Evolutionary conservation across 2,797 vertebrate species (phyloP).

Genomic region (Propithecus deckenii): DNA sequence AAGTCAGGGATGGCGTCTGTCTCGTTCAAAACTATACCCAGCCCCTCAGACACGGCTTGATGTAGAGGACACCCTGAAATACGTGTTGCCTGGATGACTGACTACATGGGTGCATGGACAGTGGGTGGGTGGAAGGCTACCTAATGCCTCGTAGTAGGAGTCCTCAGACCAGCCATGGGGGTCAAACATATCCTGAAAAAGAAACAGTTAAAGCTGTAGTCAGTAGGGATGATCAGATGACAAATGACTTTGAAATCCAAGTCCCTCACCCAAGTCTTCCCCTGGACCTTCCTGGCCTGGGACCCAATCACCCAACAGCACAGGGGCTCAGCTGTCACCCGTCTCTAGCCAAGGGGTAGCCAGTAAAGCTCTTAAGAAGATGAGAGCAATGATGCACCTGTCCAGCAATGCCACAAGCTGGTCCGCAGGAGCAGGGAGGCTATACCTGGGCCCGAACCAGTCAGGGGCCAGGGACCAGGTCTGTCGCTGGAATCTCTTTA

Average conservation of each 20-base stretch:
- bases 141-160: slow-evolving; percentile 96
- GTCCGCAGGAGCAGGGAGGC: fast-evolving
- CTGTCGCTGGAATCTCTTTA: neutral
- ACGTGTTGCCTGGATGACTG: neutral
- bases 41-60: neutral
- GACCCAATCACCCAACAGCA: neutral
- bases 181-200: slow-evolving; percentile 95
- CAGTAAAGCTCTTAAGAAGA: neutral
- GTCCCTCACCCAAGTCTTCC: neutral
- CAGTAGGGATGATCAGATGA: neutral
- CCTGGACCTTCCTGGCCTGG: neutral
- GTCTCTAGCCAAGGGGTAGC: neutral
- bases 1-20: neutral
- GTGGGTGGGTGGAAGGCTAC: slow-evolving; percentile 70
- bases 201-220: neutral
- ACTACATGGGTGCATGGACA: neutral
- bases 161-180: slow-evolving; percentile 99
- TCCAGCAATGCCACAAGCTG: neutral
- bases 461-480: neutral
- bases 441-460: neutral
- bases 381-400: fast-evolving
- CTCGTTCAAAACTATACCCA: neutral
- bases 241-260: neutral
- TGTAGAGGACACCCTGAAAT: neutral
- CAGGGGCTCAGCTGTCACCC: neutral